Percentiles rank a stretch among this genome's conserved stretches.
phyloP scores from a whole-genome alignment of 2,888 invertebrate species.

The Barypeithes pellucidus region DNA sequence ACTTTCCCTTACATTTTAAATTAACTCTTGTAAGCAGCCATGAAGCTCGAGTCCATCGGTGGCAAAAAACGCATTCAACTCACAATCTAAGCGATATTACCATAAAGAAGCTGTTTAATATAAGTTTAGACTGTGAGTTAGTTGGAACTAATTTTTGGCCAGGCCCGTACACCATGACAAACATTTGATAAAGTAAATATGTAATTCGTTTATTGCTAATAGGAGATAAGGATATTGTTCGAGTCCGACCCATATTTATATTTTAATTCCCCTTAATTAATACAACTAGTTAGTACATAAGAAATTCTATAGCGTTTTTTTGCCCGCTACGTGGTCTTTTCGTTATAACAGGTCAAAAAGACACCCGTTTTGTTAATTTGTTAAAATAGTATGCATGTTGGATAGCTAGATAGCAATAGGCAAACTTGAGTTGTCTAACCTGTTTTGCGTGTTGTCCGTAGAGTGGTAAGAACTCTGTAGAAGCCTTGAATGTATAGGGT shows the following conservation, averaged over 20 bases:
- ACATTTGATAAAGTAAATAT: too few relatives aligned
- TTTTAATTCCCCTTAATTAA: conserved; percentile 8
- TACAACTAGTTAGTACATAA: conserved; percentile 23
- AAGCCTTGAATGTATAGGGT: conserved; percentile 83
- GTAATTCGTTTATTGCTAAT: too few relatives aligned
- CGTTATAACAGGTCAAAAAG: conserved; percentile 18
- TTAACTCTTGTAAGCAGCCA: too few relatives aligned
- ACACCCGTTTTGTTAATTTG: conserved; percentile 40
- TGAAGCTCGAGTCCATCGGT: too few relatives aligned
- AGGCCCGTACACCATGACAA: too few relatives aligned
- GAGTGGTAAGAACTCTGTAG: conserved; percentile 87
- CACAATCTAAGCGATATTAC: too few relatives aligned
- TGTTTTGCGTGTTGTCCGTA: conserved; percentile 89
- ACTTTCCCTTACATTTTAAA: too few relatives aligned
- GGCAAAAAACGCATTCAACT: too few relatives aligned
- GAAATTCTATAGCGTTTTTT: conserved; percentile 5
- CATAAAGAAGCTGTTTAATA: too few relatives aligned
- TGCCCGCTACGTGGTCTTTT: conserved; percentile 7
- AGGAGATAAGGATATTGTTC: too few relatives aligned
- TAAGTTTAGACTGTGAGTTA: too few relatives aligned
- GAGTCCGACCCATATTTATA: conserved; percentile 6
- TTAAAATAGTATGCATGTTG: conserved; percentile 49
- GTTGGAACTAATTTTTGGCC: too few relatives aligned
- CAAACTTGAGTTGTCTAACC: conserved; percentile 75
- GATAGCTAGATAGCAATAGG: conserved; percentile 45